Percentiles rank a stretch among this genome's conserved stretches.
These are phyloP conservation scores for Ciona savignyi DNA, from an alignment of 23 tunicate genomes.

Conservation along the genomic window DNA sequence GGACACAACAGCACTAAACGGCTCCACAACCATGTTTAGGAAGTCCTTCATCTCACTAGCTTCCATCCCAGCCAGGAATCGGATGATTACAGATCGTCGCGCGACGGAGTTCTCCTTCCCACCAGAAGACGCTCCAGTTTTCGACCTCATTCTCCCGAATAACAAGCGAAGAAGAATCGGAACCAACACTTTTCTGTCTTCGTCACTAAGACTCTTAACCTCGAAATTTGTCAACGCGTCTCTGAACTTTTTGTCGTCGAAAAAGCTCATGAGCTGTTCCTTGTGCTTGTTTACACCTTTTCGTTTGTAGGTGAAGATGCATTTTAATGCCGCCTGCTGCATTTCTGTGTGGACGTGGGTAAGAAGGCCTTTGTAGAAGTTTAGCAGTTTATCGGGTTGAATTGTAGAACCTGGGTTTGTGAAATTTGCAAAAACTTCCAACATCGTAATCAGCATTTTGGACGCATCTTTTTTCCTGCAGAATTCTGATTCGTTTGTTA, in stretches of 20 bases:
- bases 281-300: conserved; percentile 18
- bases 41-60: conserved; percentile 28
- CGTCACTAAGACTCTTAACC: conserved; percentile 17
- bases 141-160: conserved; percentile 64
- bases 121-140: conserved; percentile 22
- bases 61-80: conserved; percentile 36
- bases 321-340: conserved; percentile 51
- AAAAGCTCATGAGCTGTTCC: conserved; percentile 28
- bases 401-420: conserved; percentile 13
- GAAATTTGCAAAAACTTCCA: conserved; percentile 53
- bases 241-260: conserved; percentile 56
- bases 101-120: conserved; percentile 23
- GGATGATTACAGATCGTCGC: conserved; percentile 28
- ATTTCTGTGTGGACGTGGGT: conserved; percentile 37
- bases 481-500: background rate
- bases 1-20: background rate
- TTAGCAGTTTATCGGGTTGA: conserved; percentile 22
- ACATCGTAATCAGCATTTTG: conserved; percentile 23
- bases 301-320: conserved; percentile 27
- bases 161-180: conserved; percentile 50
- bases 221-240: conserved; percentile 40
- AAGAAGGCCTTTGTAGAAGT: conserved; percentile 37
- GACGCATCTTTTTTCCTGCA: conserved; percentile 9
- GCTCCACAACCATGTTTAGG: conserved; percentile 14
- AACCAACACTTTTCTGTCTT: conserved; percentile 30